Evolutionary conservation across 2,797 vertebrate genomes (phyloP).

Genomic region (Hozukius guyotensis): DNA sequence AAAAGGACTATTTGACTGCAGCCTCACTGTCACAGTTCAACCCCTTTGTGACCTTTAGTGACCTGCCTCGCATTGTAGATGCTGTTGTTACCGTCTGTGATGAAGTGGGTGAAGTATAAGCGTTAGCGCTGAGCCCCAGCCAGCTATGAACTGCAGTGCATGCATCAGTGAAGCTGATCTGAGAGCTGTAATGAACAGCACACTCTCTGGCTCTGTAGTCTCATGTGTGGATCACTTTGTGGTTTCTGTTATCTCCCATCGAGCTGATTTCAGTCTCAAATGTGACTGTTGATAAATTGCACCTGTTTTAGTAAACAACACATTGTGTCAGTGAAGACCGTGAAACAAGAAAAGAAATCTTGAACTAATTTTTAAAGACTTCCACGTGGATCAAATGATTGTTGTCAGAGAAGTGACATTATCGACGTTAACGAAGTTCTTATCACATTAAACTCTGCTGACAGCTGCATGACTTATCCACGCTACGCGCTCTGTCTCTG

Average conservation of each 20-base stretch:
- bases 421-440: neutral
- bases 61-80: neutral
- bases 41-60: neutral
- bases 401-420: neutral
- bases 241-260: neutral
- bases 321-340: neutral
- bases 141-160: neutral
- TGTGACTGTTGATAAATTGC: neutral
- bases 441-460: neutral
- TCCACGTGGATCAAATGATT: neutral
- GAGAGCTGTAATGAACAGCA: conserved; percentile 38
- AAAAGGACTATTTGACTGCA: too few relatives aligned
- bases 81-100: neutral
- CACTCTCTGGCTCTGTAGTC: neutral
- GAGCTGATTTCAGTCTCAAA: neutral
- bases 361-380: neutral
- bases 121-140: neutral
- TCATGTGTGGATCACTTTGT: neutral
- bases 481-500: neutral
- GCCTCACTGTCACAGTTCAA: too few relatives aligned
- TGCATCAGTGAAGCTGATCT: conserved; percentile 7
- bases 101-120: neutral
- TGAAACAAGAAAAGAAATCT: neutral
- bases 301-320: neutral
- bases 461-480: neutral